These are phyloP conservation scores for Cosmia pyralina DNA, from an alignment of 2,888 invertebrate species.

Conservation along the genomic window DNA sequence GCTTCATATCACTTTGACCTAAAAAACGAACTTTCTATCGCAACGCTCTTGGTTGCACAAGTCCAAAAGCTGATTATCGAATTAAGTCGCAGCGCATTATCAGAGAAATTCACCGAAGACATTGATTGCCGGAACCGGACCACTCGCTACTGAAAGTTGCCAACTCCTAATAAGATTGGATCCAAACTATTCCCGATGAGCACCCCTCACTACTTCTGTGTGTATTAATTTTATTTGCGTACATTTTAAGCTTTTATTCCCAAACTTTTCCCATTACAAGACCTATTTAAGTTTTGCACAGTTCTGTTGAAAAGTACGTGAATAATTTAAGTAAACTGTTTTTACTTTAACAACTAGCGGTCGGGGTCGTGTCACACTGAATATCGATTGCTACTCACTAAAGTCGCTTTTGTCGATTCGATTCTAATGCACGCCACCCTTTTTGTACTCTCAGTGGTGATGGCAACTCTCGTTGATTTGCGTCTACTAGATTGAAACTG, in stretches of 20 bases:
- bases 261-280: slow-evolving; percentile 54
- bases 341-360: slow-evolving; percentile 18
- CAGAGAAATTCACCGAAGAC: slow-evolving; percentile 65
- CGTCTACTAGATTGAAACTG: slow-evolving; percentile 14
- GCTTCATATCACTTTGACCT: neutral
- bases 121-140: slow-evolving; percentile 62
- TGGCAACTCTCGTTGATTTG: slow-evolving; percentile 41
- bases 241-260: slow-evolving; percentile 43
- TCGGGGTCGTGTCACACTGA: slow-evolving; percentile 34
- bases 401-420: slow-evolving; percentile 68
- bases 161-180: slow-evolving; percentile 76
- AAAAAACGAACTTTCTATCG: slow-evolving; percentile 13
- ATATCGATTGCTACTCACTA: slow-evolving; percentile 71
- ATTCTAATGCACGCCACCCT: slow-evolving; percentile 69
- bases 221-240: slow-evolving; percentile 52
- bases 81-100: slow-evolving; percentile 68
- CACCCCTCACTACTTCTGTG: slow-evolving; percentile 44
- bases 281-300: slow-evolving; percentile 36
- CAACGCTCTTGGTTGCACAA: slow-evolving; percentile 22
- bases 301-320: slow-evolving; percentile 34
- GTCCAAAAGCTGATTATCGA: slow-evolving; percentile 50
- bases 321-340: slow-evolving; percentile 48
- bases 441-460: slow-evolving; percentile 67
- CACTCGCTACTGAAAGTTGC: slow-evolving; percentile 68
- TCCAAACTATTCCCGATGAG: slow-evolving; percentile 64